Evolutionary conservation across 2,113 vertebrate genomes (phyloP).

Genomic region (Irena cyanogastra): DNA sequence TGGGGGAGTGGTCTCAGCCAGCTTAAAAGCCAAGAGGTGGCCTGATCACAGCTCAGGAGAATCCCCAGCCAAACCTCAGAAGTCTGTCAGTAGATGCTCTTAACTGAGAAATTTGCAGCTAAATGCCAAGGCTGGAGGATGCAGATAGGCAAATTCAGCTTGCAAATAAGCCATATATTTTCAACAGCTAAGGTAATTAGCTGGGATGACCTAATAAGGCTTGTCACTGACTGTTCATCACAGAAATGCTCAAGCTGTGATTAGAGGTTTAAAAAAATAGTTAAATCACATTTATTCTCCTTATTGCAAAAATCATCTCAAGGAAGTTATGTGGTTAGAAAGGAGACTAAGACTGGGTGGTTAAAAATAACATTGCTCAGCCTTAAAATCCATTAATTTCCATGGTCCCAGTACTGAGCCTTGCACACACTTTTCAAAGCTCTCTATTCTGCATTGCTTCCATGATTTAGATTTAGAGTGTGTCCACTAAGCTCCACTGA

Average conservation of each 20-base stretch:
- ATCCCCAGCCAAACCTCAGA: not conserved
- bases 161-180: not conserved
- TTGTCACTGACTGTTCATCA: not conserved
- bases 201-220: not conserved
- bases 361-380: not conserved
- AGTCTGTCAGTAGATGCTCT: not conserved
- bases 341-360: not conserved
- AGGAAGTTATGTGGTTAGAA: not conserved
- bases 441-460: not conserved
- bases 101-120: not conserved
- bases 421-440: not conserved
- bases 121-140: not conserved
- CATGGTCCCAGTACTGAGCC: not conserved
- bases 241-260: not conserved
- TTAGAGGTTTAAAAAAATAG: not conserved
- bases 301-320: not conserved
- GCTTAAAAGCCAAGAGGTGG: not conserved
- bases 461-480: not conserved
- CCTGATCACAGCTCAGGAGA: not conserved
- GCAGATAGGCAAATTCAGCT: not conserved
- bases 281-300: not conserved
- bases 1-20: not conserved
- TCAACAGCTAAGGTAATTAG: not conserved
- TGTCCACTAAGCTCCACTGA: not conserved
- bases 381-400: not conserved